Conservation (phyloP, 2,797 vertebrate species). For the Buceros bicornis region DNA sequence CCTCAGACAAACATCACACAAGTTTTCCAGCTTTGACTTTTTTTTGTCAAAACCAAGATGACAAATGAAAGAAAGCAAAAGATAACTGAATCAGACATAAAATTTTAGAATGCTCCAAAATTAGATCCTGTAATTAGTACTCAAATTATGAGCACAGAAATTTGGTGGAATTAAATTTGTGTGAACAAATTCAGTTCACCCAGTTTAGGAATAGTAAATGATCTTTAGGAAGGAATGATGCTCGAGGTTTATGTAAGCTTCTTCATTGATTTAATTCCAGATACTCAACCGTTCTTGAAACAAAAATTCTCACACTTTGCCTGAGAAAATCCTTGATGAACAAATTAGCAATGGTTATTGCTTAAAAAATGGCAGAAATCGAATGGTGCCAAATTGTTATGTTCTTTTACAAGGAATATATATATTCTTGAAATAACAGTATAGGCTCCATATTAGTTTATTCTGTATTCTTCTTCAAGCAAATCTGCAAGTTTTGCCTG, state of each 20-base stretch:
- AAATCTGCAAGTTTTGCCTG: background rate
- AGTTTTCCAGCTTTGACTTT: constrained; percentile 30
- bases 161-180: constrained; percentile 67
- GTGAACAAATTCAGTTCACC: constrained; percentile 65
- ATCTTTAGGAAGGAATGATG: constrained; percentile 39
- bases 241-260: constrained; percentile 22
- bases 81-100: constrained; percentile 56
- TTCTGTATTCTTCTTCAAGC: background rate
- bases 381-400: background rate
- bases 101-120: constrained; percentile 48
- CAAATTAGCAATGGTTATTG: background rate
- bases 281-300: constrained; percentile 12
- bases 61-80: constrained; percentile 37
- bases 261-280: background rate
- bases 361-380: background rate
- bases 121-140: constrained; percentile 62
- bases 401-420: background rate
- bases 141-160: constrained; percentile 34
- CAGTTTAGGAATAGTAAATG: constrained; percentile 39
- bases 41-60: constrained; percentile 25
- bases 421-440: background rate
- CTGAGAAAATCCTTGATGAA: background rate
- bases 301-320: constrained; percentile 4
- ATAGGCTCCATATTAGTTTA: background rate
- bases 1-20: constrained; percentile 21